Evolutionary conservation across 2,797 vertebrate species (phyloP), one percentile per base, ranked within the genome.

Genomic region (Martes flavigula): DNA sequence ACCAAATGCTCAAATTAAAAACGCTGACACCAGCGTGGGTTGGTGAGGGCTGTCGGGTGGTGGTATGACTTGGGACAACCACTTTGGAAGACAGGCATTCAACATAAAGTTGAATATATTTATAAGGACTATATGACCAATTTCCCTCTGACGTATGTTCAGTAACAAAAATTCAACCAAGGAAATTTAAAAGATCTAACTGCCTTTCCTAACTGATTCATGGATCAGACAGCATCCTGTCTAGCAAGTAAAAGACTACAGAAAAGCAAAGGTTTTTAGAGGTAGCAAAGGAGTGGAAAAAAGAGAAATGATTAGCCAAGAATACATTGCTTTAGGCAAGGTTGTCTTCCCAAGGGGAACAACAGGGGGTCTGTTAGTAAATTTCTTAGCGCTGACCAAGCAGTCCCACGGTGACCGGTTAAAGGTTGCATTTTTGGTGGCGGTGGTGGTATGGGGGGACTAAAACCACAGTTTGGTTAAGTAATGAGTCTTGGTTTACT

Each of bases 371-470:
- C 43, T 75, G 4, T 32, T 10, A 32, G 27, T 48, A 48, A 75
- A 48, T 75, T 48, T 75, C 73, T 43, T 30, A 18, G 43, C 18
- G 15, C 73, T 10, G 73, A 48, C 43, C 43, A 5, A 43, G 43
- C 43, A 30, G 27, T 75, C 43, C 4, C 15, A 30, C 1, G 27
- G 15, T 8, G 27, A 48, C 73, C 46, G 43, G 27, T 75, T 75
- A 18, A 48, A 75, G 43, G 27, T 48, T 13, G 4, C 73, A 48
- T 75, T 75, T 75, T 40, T 30, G 62, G 62, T 66, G 62, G 15
- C 1, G 3, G n/a, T 12, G 2, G 7, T 21, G 35, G 21, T 11
- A 11, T 21, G 11, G 11, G 27, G 72, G 23, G 43, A 4, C 25
- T 18, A 9, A 75, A 5, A 48, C 43, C 15, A 3, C 8, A 46